phyloP scores from a whole-genome alignment of 2,888 invertebrate species.

The Coleophora flavipennella region DNA sequence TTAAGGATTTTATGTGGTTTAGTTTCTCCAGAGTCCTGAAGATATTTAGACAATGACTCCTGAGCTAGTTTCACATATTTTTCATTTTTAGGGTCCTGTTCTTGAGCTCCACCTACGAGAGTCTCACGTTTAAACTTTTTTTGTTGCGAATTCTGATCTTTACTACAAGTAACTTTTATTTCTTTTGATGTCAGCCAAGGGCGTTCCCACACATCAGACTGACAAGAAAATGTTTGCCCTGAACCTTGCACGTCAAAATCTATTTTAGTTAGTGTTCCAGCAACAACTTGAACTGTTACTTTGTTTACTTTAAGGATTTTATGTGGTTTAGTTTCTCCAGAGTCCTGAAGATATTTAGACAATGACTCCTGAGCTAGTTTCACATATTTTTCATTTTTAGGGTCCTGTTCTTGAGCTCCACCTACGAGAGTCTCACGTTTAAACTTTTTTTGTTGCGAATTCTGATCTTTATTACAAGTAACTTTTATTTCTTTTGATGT shows the following conservation, averaged over 20 bases:
- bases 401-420: constrained; percentile 10
- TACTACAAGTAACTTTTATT: constrained; percentile 9
- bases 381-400: constrained; percentile 15
- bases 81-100: constrained; percentile 19
- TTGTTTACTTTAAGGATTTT: constrained; percentile 13
- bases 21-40: constrained; percentile 7
- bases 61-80: constrained; percentile 28
- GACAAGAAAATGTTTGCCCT: constrained; percentile 11
- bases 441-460: constrained; percentile 5
- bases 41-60: constrained; percentile 26
- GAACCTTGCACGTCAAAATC: constrained; percentile 13
- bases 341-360: constrained; percentile 18
- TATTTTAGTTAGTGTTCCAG: constrained; percentile 16
- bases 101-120: neutral
- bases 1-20: constrained; percentile 22
- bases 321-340: constrained; percentile 7
- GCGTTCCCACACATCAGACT: constrained; percentile 17
- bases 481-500: constrained; percentile 31
- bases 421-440: constrained; percentile 10
- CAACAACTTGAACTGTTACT: constrained; percentile 19
- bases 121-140: neutral
- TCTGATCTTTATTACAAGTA: constrained; percentile 5
- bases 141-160: constrained; percentile 12
- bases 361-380: constrained; percentile 21
- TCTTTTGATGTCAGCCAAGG: constrained; percentile 12